Base-by-base conservation (phyloP, 2,113 vertebrate genomes). In the Dermatemys mawii region DNA sequence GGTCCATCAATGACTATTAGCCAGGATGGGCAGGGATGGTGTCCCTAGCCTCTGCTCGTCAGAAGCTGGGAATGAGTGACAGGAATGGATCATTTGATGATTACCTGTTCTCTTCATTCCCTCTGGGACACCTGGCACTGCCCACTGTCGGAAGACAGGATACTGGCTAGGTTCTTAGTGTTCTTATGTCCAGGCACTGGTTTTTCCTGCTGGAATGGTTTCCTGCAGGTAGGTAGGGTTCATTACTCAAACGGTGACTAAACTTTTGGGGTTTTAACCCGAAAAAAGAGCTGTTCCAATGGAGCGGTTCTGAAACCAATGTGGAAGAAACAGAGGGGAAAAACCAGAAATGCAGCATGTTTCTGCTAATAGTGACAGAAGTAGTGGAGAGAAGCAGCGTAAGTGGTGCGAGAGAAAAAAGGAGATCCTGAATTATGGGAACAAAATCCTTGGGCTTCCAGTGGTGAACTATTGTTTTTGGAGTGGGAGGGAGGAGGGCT, bases 181-280 rank as follows among this genome's bases (percentile, higher is more conserved):
- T 51, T 51, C 50, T 51, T 51, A 51, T 51, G 82, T 41, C 21
- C 27, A 83, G n/a, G 4, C 78, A 73, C 8, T 84, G 35, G 4
- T 85, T 88, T 49, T 83, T 93, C n/a, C 60, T 21, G 24, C 55
- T 17, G 91, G 85, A 60, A 78, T 10, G 27, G 70, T n/a, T n/a
- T n/a, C n/a, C n/a, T n/a, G n/a, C 91, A 93, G 80, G 94, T 35
- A 85, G 70, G 75, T 75, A 70, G 88, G 82, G 49, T 60, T 94
- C 78, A 86, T 8, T n/a, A 70, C 54, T 41, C 32, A 67, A n/a
- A n/a, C 1, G 26, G 57, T 86, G 46, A 83, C 3, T 84, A 82
- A 78, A 82, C 53, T 9, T 75, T 78, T 48, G 32, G n/a, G 80
- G 38, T 24, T 92, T 84, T 91, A 86, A 55, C 13, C 67, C 46